Base-by-base conservation (phyloP, 2,113 vertebrate genomes). In the Periophthalmus modestus region DNA sequence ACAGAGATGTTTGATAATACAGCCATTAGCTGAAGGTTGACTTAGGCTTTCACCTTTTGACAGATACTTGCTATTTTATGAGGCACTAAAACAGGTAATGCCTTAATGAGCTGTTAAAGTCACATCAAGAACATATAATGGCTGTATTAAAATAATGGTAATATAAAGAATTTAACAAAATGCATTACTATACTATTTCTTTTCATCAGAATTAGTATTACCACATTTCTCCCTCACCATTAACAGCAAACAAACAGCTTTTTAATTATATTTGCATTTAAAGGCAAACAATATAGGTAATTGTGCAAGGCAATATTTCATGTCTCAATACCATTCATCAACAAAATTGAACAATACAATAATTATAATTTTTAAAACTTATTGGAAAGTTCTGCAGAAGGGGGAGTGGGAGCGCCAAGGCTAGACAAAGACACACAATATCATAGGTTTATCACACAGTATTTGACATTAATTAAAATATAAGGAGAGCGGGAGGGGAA, bases 1-100 rank as follows among this genome's bases (percentile, higher is more conserved):
- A 1, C 46, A 71, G 21, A n/a, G 21, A 43, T 5, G 21, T 59
- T 59, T 59, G 57, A 28, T 28, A 57, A 59, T 66, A 48, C 59
- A 72, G 47, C 69, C 69, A 68, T 78, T 75, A 78, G 69, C 66
- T n/a, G 39, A 15, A 34, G 9, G 14, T 16, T 19, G 36, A 14
- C 21, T 9, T 10, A 11, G 54, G 33, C 33, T 36, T 50, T 63
- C 46, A 39, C n/a, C 15, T n/a, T 14, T 36, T 57, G 39, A 10
- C 33, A 16, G 57, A 34, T 10, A 43, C 39, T 43, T 43, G 39
- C 2, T 43, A 68, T 69, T 55, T 78, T 66, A 78, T 66, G 47
- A 48, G 57, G 43, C 13, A 18, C 18, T 0, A 7, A 58, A 34
- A 18, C 11, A 34, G 7, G 46, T 10, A 55, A 39, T 2, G 4